Evolutionary conservation across 2,113 vertebrate species (phyloP), one percentile per base, ranked within the genome.

Genomic region (Coreoperca whiteheadi): DNA sequence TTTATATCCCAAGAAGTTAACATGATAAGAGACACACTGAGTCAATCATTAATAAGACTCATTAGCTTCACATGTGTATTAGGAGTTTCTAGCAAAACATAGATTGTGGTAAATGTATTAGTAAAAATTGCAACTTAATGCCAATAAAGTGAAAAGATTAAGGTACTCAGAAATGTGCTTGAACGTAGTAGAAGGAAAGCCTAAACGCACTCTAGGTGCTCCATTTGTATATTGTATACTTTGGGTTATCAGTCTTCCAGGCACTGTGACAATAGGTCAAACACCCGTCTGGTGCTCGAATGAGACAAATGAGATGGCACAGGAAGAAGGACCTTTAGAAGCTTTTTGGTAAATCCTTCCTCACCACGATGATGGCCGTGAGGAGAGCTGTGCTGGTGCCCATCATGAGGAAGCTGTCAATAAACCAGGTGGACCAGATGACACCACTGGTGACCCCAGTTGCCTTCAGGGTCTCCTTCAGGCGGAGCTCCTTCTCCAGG

Each of bases 361-460:
- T 96, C 94, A 99, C 98, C 96, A 95, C 96, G 85, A 98, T 97
- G 75, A 99, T 95, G 18, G 82, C 59, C 0, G 97, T 97, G 75
- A 99, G 96, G 39, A 99, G 96, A 59, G 95, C 95, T 0, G 97
- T 98, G 94, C 97, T 98, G 72, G 94, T 79, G 10, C 95, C 85
- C 97, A 98, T 99, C 89, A 97, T 93, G 63, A 94, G 59, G 80
- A 99, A 98, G 91, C 97, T 99, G 95, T 99, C 98, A 21, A 99
- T 96, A 80, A 99, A 99, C 98, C 98, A 99, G 14, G 97, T 95
- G 86, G 94, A 97, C 98, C 98, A 99, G 79, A 99, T 96, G 70
- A 97, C 96, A 0, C 95, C 94, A 0, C 96, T 98, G 21, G 96
- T 95, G 76, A 99, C 93, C 11, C 98, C 97, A 70, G 95, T 95